These are phyloP conservation scores for Taxidea taxus DNA, from an alignment of 2,113 vertebrate species.

Conservation along the genomic window DNA sequence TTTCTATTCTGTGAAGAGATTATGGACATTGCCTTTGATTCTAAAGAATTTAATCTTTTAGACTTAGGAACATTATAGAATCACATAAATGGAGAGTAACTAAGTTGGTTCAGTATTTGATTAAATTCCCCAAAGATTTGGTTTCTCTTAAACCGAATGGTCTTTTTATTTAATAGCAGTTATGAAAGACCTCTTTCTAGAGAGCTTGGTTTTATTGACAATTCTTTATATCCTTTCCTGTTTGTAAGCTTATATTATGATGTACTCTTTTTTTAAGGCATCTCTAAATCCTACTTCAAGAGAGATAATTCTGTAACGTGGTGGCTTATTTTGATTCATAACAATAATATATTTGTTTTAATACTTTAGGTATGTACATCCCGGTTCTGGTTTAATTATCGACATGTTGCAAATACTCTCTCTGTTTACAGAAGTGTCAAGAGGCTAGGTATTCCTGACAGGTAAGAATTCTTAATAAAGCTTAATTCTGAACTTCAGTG, in stretches of 20 bases:
- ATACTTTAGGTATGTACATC: constrained; percentile 93
- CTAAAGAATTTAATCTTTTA: constrained; percentile 47
- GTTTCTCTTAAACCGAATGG: neutral
- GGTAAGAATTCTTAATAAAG: constrained; percentile 81
- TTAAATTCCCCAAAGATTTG: constrained; percentile 24
- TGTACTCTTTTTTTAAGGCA: neutral
- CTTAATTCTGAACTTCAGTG: neutral
- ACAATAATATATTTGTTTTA: constrained; percentile 44
- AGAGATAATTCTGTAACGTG: neutral
- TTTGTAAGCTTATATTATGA: neutral
- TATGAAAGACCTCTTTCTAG: constrained; percentile 38
- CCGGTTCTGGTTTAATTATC: constrained; percentile 99
- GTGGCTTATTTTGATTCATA: constrained; percentile 26
- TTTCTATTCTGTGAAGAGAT: constrained; percentile 12
- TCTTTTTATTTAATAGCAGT: constrained; percentile 35
- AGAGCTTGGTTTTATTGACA: constrained; percentile 45
- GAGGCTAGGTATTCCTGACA: constrained; percentile 97
- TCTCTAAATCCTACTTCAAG: neutral
- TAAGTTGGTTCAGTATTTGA: neutral
- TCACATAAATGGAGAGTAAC: constrained; percentile 15
- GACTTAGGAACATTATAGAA: neutral
- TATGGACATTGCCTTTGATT: neutral
- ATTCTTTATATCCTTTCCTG: neutral
- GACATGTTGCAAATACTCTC: constrained; percentile 97
- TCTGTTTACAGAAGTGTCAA: constrained; percentile 98